phyloP scores from a whole-genome alignment of 2,113 vertebrate genomes.

The Tupaia chinensis region DNA sequence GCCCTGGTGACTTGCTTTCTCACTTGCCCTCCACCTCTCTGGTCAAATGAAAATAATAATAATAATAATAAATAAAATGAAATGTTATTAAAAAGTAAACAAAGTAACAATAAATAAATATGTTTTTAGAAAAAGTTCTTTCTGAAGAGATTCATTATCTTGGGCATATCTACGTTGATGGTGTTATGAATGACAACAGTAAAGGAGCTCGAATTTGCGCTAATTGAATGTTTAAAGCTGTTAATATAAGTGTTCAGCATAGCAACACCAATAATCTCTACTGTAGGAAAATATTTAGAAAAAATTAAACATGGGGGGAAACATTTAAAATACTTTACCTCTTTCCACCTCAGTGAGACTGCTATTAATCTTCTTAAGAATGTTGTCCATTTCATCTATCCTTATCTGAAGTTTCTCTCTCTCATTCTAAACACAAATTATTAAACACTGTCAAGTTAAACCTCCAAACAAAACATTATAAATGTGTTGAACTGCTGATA shows the following conservation, averaged over 20 bases:
- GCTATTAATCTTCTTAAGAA: conserved; percentile 83
- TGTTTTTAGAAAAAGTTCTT: neutral
- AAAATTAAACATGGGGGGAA: conserved; percentile 43
- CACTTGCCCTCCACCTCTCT: no score
- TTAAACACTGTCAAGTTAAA: conserved; percentile 55
- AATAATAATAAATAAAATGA: no score
- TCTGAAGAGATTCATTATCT: conserved; percentile 29
- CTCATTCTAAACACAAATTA: conserved; percentile 83
- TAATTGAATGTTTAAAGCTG: conserved; percentile 27
- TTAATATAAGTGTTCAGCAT: conserved; percentile 13
- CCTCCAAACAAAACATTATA: conserved; percentile 48
- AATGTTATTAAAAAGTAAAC: no score
- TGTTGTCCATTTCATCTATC: conserved; percentile 77
- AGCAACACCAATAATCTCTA: conserved; percentile 31
- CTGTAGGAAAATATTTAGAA: conserved; percentile 7
- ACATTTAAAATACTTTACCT: conserved; percentile 80
- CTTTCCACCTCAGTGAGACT: conserved; percentile 80
- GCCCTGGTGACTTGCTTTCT: no score
- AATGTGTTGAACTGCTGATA: neutral
- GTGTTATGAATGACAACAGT: neutral
- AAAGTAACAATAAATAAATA: no score
- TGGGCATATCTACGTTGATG: conserved; percentile 34
- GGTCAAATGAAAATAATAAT: no score
- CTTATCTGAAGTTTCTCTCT: conserved; percentile 82
- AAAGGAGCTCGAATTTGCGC: conserved; percentile 53